Evolutionary conservation across 2,113 vertebrate genomes (phyloP).

Genomic region (Sylvia atricapilla): DNA sequence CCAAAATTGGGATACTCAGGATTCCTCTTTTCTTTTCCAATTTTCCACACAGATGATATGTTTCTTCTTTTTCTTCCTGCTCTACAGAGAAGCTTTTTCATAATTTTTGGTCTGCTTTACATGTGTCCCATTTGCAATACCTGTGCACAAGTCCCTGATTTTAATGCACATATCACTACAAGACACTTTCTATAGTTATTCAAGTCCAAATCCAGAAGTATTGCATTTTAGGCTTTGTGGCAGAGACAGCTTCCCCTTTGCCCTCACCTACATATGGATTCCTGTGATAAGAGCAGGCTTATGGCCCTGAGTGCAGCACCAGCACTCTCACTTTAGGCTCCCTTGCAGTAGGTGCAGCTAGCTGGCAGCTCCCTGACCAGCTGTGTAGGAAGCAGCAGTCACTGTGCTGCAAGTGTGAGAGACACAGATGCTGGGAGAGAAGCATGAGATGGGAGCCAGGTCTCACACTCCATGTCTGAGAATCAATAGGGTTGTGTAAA

Average conservation of each 20-base stretch:
- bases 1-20: background rate
- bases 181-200: background rate
- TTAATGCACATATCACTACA: background rate
- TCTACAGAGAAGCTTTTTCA: background rate
- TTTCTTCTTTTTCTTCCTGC: background rate
- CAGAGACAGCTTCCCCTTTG: background rate
- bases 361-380: background rate
- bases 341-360: constrained; percentile 2
- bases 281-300: background rate
- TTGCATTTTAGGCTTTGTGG: background rate
- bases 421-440: background rate
- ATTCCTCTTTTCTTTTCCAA: background rate
- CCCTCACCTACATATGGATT: background rate
- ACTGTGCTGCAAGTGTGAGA: background rate
- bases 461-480: background rate
- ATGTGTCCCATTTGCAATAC: background rate
- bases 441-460: background rate
- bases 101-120: background rate
- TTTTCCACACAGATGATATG: background rate
- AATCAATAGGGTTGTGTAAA: background rate
- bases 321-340: background rate
- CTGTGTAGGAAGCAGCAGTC: background rate
- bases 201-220: background rate
- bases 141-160: background rate
- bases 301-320: background rate